phyloP scores from a whole-genome alignment of 2,113 vertebrate genomes.

The Bettongia penicillata region DNA sequence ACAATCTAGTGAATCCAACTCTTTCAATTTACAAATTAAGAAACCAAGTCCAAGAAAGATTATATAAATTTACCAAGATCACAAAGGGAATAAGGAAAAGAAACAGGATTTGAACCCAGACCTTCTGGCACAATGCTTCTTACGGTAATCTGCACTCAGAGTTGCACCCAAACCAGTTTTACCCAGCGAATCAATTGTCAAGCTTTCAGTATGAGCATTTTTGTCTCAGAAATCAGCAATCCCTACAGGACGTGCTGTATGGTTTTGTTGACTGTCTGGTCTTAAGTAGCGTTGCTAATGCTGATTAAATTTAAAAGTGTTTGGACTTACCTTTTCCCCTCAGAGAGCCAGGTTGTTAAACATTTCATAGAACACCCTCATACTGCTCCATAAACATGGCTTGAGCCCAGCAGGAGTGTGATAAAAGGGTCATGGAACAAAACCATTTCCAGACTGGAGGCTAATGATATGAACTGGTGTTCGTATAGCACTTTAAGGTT shows the following conservation, averaged over 20 bases:
- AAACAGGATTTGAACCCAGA: neutral
- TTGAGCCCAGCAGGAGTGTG: neutral
- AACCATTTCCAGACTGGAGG: neutral
- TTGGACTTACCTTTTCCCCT: neutral
- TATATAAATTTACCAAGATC: neutral
- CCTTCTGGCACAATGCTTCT: neutral
- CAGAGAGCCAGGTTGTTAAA: neutral
- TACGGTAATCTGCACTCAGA: neutral
- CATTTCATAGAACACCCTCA: neutral
- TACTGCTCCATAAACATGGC: neutral
- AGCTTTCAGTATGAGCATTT: neutral
- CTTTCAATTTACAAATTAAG: neutral
- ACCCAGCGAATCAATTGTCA: neutral
- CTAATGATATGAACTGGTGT: neutral
- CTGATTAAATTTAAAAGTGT: neutral
- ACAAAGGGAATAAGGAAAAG: neutral
- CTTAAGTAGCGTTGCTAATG: neutral
- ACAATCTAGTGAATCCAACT: neutral
- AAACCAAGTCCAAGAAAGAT: neutral
- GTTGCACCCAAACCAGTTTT: neutral
- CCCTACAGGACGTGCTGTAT: neutral
- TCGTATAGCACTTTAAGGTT: neutral
- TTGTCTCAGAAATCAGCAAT: neutral
- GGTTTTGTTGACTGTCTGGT: neutral
- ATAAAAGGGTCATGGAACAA: neutral